Conservation (phyloP, 2,888 invertebrate species). For the Schizaphis graminum region DNA sequence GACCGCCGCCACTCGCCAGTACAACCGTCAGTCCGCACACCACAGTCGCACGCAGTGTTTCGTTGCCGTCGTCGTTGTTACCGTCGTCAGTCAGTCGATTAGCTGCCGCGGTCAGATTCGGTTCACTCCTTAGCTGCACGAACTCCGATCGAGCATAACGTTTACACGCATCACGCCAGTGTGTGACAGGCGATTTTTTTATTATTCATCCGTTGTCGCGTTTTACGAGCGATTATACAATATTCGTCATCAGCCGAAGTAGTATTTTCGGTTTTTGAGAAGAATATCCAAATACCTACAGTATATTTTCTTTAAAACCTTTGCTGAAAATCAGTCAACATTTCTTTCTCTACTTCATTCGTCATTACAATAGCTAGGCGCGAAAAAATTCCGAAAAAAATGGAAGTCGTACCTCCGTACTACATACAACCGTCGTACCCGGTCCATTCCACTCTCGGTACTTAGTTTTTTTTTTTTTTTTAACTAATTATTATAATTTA, state of each 20-base stretch:
- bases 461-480: conserved; percentile 20
- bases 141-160: background rate
- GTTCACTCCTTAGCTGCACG: conserved; percentile 56
- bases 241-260: background rate
- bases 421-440: conserved; percentile 60
- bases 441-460: conserved; percentile 63
- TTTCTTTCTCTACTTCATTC: background rate
- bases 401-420: conserved; percentile 61
- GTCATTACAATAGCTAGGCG: conserved; percentile 41
- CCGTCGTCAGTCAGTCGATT: conserved; percentile 41
- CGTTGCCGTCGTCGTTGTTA: background rate
- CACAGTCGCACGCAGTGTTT: background rate
- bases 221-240: background rate
- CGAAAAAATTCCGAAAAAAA: conserved; percentile 56
- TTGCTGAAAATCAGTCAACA: background rate
- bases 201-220: background rate
- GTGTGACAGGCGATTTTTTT: background rate
- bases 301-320: background rate
- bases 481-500: background rate
- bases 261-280: background rate
- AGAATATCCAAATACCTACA: background rate
- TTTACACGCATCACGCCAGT: background rate
- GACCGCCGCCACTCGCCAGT: background rate
- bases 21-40: conserved; percentile 13
- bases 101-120: conserved; percentile 60